Evolutionary conservation across 2,888 invertebrate genomes (phyloP).

Genomic region (Gastracanthus pulcherrimus): DNA sequence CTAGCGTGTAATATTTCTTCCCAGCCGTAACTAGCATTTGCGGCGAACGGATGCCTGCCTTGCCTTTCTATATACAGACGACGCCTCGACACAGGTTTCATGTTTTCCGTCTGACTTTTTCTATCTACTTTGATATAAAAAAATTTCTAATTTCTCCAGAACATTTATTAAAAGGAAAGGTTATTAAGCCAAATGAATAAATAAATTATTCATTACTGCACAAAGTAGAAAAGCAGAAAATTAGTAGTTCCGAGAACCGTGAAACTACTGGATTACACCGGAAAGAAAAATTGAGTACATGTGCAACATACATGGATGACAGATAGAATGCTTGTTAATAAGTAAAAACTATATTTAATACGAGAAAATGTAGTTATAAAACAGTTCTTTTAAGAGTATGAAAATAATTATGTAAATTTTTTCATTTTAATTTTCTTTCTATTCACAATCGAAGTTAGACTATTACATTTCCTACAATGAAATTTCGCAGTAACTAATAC

Average conservation of each 20-base stretch:
- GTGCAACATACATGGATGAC: not conserved
- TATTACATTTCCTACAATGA: no score
- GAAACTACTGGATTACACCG: not conserved
- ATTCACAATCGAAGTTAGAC: no score
- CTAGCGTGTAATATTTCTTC: slow-evolving; percentile 52
- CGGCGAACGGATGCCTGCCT: slow-evolving; percentile 46
- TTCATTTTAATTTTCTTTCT: no score
- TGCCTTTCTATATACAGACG: slow-evolving; percentile 37
- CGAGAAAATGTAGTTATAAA: no score
- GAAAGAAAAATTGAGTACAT: not conserved
- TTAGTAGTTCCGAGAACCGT: not conserved
- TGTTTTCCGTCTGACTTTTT: not conserved
- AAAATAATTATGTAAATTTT: no score
- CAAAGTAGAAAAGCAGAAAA: slow-evolving; percentile 14
- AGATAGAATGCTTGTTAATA: not conserved
- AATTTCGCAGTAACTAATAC: no score
- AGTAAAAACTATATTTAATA: not conserved
- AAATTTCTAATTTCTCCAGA: slow-evolving; percentile 30
- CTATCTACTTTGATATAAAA: slow-evolving; percentile 16
- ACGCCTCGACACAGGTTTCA: slow-evolving; percentile 22
- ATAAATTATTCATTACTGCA: not conserved
- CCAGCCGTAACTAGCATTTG: slow-evolving; percentile 50
- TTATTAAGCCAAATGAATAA: slow-evolving; percentile 15
- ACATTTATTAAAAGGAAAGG: slow-evolving; percentile 14
- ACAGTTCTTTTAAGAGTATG: no score